Evolutionary conservation across 1,140 invertebrate species (phyloP).

Genomic region (Oryctes rhinoceros): DNA sequence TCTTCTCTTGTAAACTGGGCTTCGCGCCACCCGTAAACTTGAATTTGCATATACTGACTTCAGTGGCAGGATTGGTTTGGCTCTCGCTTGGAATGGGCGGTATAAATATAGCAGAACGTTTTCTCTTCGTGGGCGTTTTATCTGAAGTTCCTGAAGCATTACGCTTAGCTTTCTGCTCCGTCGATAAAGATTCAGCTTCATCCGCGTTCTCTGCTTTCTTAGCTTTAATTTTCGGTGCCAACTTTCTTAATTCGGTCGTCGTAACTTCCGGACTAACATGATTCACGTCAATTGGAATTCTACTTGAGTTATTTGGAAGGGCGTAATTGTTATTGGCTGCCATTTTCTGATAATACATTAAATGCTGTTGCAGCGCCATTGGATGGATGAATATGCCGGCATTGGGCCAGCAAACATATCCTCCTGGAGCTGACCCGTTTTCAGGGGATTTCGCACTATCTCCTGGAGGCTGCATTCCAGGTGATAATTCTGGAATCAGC

Average conservation of each 20-base stretch:
- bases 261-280: background rate
- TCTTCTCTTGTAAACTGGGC: constrained; percentile 87
- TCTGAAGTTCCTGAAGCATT: constrained; percentile 61
- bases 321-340: constrained; percentile 63
- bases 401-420: constrained; percentile 73
- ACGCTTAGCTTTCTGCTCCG: constrained; percentile 60
- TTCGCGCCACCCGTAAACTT: constrained; percentile 91
- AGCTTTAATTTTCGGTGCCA: constrained; percentile 53
- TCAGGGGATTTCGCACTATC: constrained; percentile 47
- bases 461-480: background rate
- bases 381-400: constrained; percentile 77
- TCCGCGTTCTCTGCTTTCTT: constrained; percentile 45
- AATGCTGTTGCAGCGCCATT: constrained; percentile 73
- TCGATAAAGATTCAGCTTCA: constrained; percentile 51
- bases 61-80: constrained; percentile 76
- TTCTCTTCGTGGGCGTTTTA: constrained; percentile 71
- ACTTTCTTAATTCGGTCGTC: constrained; percentile 50
- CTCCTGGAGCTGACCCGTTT: constrained; percentile 47
- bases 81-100: constrained; percentile 78
- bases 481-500: background rate
- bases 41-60: constrained; percentile 91
- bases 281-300: constrained; percentile 37
- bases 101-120: constrained; percentile 82
- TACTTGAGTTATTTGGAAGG: constrained; percentile 49
- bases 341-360: constrained; percentile 78